Base-by-base conservation (phyloP, 2,797 vertebrate genomes). In the Danio aesculapii region DNA sequence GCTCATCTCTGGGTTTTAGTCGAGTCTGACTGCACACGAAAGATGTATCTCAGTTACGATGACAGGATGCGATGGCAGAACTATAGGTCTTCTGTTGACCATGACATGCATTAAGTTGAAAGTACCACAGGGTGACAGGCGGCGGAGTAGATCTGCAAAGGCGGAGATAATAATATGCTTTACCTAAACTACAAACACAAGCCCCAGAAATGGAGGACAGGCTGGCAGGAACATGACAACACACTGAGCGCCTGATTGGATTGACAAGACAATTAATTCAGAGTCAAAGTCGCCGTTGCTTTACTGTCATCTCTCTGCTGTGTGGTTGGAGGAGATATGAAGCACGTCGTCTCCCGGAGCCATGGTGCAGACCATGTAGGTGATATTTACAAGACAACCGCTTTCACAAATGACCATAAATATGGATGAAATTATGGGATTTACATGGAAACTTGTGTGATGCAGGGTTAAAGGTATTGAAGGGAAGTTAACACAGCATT, bases 211-310 rank as follows among this genome's bases (percentile, higher is more conserved):
- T 70, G 9, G 19, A 64, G 47, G 30, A 64, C 55, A 47, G 41
- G 63, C 17, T 63, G 47, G 53, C 68, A 30, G 46, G 49, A 72
- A 73, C 58, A 64, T 80, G 19, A 72, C 50, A 57, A 43, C 58
- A 72, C 61, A 47, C 47, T 72, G 30, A 52, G n/a, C 6, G 8
- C 30, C n/a, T 53, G 77, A 62, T 55, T 71, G 9, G 68, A 79
- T 71, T 63, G 77, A 79, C 67, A 74, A 72, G 59, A 62, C 77
- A 72, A 72, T 80, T 72, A 73, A 72, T 72, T 72, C 14, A 0
- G 4, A 80, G 68, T 72, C 67, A 75, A 50, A 71, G 57, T 61
- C 46, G 21, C 76, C 39, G 76, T 55, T n/a, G 6, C n/a, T 62
- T 71, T 71, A 30, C 59, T 71, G 67, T 79, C 58, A 62, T 62